Evolutionary conservation across 2,797 vertebrate genomes (phyloP).

Genomic region (Coranthus polyacanthus): DNA sequence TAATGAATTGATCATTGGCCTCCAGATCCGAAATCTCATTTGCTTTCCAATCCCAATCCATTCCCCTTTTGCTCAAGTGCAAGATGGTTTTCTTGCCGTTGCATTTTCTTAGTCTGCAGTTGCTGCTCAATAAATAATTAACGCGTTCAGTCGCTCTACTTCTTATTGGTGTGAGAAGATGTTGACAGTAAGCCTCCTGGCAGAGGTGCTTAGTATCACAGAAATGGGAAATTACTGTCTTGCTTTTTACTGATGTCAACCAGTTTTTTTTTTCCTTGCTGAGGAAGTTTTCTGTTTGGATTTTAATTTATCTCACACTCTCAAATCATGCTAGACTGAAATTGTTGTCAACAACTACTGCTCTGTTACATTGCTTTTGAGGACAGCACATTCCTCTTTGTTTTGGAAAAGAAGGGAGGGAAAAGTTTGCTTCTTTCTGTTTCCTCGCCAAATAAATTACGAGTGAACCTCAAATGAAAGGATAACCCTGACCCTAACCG

Average conservation of each 20-base stretch:
- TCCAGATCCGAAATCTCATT: conserved; percentile 45
- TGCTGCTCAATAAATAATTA: conserved; percentile 76
- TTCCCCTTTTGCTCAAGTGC: conserved; percentile 27
- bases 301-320: conserved; percentile 19
- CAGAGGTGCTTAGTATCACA: conserved; percentile 73
- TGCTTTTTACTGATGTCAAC: conserved; percentile 62
- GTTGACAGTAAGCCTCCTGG: conserved; percentile 76
- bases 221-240: conserved; percentile 57
- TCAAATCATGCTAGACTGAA: conserved; percentile 29
- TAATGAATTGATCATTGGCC: conserved; percentile 30
- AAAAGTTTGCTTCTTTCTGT: conserved; percentile 3
- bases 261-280: conserved; percentile 37
- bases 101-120: conserved; percentile 55
- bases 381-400: background rate
- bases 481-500: conserved; percentile 17
- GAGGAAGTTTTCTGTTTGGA: conserved; percentile 35
- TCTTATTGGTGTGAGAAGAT: conserved; percentile 68
- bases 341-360: conserved; percentile 1
- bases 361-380: background rate
- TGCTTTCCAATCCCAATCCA: conserved; percentile 31
- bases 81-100: conserved; percentile 45
- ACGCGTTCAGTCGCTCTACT: conserved; percentile 71
- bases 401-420: conserved; percentile 24
- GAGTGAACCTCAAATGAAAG: background rate
- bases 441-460: conserved; percentile 6